Conservation (phyloP, 1,140 invertebrate genomes). For the Drosophila nigrodunni region DNA sequence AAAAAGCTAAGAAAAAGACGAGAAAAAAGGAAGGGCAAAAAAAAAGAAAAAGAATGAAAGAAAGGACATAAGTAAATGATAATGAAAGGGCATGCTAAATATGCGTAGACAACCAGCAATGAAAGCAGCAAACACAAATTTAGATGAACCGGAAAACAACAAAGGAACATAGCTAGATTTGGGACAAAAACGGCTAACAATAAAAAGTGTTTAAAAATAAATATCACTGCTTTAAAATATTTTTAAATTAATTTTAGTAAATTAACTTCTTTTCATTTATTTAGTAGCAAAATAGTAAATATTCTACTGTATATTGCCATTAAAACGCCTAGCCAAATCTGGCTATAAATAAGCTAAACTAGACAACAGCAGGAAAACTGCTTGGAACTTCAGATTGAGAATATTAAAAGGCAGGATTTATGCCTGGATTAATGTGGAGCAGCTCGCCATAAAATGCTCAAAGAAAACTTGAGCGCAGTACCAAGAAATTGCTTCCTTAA, state of each 20-base stretch:
- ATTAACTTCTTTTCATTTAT: too few relatives aligned
- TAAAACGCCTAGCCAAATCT: too few relatives aligned
- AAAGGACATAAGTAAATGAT: conserved; percentile 52
- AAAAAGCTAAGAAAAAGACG: conserved; percentile 62
- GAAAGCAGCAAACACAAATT: conserved; percentile 2
- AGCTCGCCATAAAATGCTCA: conserved; percentile 2
- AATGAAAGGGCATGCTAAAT: conserved; percentile 53
- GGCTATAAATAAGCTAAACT: too few relatives aligned
- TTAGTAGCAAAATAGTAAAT: too few relatives aligned
- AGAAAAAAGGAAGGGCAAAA: too few relatives aligned
- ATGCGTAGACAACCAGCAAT: conserved; percentile 30
- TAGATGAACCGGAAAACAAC: not conserved
- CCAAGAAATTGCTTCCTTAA: not conserved
- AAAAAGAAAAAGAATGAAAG: conserved; percentile 15
- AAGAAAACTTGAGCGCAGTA: not conserved
- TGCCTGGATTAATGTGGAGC: conserved; percentile 3
- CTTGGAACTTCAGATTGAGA: not conserved
- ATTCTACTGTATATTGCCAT: too few relatives aligned
- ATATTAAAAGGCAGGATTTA: conserved; percentile 19
- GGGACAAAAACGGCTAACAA: too few relatives aligned
- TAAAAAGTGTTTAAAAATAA: too few relatives aligned
- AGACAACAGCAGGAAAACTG: not conserved
- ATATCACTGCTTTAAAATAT: too few relatives aligned
- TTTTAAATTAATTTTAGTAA: too few relatives aligned
- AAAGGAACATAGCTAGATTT: not conserved